phyloP scores from a whole-genome alignment of 2,113 vertebrate genomes.

The Tachysurus fulvidraco region DNA sequence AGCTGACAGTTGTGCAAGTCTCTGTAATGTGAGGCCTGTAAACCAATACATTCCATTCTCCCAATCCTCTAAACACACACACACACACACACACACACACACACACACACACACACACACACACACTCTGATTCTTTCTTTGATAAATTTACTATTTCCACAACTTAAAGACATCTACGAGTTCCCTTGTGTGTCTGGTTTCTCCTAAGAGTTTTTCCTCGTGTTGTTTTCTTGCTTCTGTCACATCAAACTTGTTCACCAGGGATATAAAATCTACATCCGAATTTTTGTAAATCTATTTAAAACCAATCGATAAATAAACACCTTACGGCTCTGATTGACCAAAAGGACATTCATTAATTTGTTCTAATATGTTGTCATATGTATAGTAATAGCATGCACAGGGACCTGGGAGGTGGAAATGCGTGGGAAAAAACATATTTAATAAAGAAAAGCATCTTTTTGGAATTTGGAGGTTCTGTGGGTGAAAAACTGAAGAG shows the following conservation, averaged over 20 bases:
- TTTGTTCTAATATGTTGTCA: background rate
- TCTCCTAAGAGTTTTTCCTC: background rate
- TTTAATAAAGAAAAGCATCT: too few relatives aligned
- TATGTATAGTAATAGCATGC: background rate
- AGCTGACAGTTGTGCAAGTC: constrained; percentile 1
- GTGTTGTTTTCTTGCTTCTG: background rate
- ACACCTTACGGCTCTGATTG: background rate
- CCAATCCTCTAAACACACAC: background rate
- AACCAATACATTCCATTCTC: constrained; percentile 12
- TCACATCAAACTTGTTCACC: background rate
- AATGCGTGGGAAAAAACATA: too few relatives aligned
- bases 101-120: constrained; percentile 8
- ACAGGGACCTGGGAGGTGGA: too few relatives aligned
- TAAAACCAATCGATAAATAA: background rate
- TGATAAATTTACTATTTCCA: constrained; percentile 18
- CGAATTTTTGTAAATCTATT: background rate
- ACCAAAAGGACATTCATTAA: background rate
- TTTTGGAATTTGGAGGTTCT: too few relatives aligned
- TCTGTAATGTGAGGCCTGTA: constrained; percentile 2
- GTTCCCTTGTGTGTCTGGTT: background rate
- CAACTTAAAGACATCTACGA: background rate
- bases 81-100: constrained; percentile 14
- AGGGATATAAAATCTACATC: background rate
- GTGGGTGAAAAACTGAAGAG: too few relatives aligned
- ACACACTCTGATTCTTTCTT: background rate